Evolutionary conservation across 2,888 invertebrate genomes (phyloP), one percentile per base, ranked within the genome.

Genomic region (Hetaerina titia): DNA sequence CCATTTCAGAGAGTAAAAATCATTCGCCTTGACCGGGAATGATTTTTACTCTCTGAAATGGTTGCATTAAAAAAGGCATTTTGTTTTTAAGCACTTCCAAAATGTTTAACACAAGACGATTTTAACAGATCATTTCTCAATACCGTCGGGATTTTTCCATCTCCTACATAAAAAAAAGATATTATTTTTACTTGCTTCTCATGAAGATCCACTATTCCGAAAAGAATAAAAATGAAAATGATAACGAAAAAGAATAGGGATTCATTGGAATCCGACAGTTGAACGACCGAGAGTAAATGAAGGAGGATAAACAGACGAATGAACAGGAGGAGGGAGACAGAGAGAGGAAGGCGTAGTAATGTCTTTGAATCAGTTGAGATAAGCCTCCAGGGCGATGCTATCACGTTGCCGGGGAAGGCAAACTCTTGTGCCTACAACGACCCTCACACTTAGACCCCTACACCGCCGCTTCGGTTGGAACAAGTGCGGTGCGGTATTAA

Each of bases 401-500:
- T 92, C 92, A 74, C 69, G 22, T 31, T 25, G n/a, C 69, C 13
- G 31, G 31, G 81, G 31, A 81, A 81, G 25, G 31, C 81, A 31
- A 25, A 81, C 31, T 31, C 31, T 25, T 81, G 81, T 11, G 25
- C 31, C 81, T 81, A 31, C 81, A 31, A 31, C 81, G 81, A 81
- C 25, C 81, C 81, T 9, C 60, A 60, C 25, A 11, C 19, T 69
- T n/a, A 9, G 45, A 45, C 7, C 69, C 22, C 22, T 58, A n/a
- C 92, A 19, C 69, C 92, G 19, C 92, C 64, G 69, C 13, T 56
- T 31, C 69, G 56, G 22, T 92, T 22, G 92, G 56, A 92, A 57
- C 92, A 92, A 92, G 22, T 74, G 69, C 22, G 92, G 69, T 92
- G 19, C 45, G 45, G 92, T 74, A 74, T 64, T 92, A 92, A 69